Conservation (phyloP, 2,888 invertebrate species). For the Digitonthophagus gazella region DNA sequence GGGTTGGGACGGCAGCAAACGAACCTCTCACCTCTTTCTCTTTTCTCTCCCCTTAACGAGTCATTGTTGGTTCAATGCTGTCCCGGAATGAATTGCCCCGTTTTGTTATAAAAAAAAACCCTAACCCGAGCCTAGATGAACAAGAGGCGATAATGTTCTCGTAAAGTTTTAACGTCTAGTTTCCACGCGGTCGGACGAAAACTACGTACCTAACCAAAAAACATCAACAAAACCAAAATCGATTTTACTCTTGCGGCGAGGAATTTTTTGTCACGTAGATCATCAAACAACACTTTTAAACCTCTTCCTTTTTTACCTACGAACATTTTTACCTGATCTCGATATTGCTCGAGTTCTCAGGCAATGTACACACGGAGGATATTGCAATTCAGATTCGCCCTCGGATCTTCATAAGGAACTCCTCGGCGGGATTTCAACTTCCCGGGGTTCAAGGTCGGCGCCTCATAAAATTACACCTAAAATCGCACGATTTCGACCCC, state of each 20-base stretch:
- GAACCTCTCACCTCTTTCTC: not conserved
- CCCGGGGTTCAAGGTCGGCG: not conserved
- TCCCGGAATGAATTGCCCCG: constrained; percentile 4
- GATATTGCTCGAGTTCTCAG: not conserved
- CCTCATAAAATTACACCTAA: not conserved
- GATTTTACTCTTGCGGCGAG: not conserved
- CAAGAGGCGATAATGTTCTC: constrained; percentile 13
- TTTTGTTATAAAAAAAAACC: constrained; percentile 3
- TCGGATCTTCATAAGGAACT: not conserved
- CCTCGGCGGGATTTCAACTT: not conserved
- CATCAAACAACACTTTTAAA: not conserved
- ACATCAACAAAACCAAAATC: not conserved
- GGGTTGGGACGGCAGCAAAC: not conserved
- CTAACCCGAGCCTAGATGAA: not conserved
- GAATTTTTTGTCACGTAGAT: constrained; percentile 1
- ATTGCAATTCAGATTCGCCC: not conserved
- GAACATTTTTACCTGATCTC: not conserved
- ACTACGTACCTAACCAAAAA: not conserved
- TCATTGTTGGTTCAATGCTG: constrained; percentile 6
- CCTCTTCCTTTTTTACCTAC: no score
- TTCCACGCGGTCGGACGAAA: constrained; percentile 5
- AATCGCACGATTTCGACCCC: no score
- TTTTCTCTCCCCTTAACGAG: not conserved
- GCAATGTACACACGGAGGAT: not conserved
- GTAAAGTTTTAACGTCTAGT: constrained; percentile 14